These are phyloP conservation scores for Geophilus truncorum DNA, from an alignment of 2,888 invertebrate genomes.

Conservation along the genomic window DNA sequence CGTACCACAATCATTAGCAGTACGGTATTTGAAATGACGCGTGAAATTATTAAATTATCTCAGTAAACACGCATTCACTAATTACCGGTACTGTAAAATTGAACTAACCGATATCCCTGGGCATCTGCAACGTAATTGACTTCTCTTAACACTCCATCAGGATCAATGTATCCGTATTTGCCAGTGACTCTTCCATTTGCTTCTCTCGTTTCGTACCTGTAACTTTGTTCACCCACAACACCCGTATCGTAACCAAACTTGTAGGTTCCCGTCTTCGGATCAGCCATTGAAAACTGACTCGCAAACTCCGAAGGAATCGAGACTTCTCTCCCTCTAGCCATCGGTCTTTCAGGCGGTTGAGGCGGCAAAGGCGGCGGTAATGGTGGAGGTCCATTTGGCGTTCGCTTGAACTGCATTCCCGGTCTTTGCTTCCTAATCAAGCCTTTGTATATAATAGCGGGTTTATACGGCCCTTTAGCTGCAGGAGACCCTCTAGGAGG, in stretches of 20 bases:
- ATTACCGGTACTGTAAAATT: neutral
- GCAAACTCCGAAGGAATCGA: conserved; percentile 35
- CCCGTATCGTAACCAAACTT: conserved; percentile 37
- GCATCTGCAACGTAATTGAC: conserved; percentile 73
- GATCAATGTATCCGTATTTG: conserved; percentile 71
- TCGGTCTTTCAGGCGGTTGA: neutral
- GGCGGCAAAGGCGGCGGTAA: neutral
- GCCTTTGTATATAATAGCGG: neutral
- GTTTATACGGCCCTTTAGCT: neutral
- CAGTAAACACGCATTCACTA: neutral
- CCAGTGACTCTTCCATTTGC: conserved; percentile 73
- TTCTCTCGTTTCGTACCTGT: conserved; percentile 61
- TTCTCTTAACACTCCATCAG: conserved; percentile 60
- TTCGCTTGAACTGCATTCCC: neutral
- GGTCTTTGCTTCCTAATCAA: neutral
- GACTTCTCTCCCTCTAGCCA: conserved; percentile 31
- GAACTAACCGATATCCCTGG: conserved; percentile 58
- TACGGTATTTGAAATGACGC: too few species aligned
- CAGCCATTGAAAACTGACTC: conserved; percentile 33
- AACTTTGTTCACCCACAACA: conserved; percentile 34
- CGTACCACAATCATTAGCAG: too few species aligned
- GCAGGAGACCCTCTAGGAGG: neutral
- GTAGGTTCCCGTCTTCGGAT: conserved; percentile 36
- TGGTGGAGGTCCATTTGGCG: neutral
- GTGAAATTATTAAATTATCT: too few species aligned